A percentile compares a stretch with the other conserved stretches of the same genome.
These are phyloP conservation scores for Apis florea DNA, from an alignment of 1,140 invertebrate species.

Conservation along the genomic window DNA sequence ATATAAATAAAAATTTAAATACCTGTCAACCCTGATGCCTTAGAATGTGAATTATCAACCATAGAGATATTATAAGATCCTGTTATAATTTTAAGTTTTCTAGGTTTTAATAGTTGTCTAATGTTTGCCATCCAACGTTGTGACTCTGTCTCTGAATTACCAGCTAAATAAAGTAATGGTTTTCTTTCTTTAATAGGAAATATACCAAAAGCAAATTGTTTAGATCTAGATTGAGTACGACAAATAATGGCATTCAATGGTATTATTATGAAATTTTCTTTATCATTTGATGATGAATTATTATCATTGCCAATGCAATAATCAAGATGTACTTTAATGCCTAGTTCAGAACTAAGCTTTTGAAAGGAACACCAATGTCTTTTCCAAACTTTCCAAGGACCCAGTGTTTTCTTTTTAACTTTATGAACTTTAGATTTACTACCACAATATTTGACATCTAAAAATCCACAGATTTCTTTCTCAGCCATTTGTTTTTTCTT, in stretches of 20 bases:
- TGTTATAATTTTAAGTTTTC: slow-evolving; percentile 70
- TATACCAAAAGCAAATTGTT: slow-evolving; percentile 81
- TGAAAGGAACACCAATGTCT: slow-evolving; percentile 77
- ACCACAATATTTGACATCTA: slow-evolving; percentile 73
- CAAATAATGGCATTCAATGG: slow-evolving; percentile 77
- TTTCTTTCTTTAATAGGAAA: slow-evolving; percentile 79
- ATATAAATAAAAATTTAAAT: slow-evolving; percentile 29
- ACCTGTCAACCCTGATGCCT: slow-evolving; percentile 79
- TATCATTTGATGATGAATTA: slow-evolving; percentile 45
- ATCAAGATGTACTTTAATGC: slow-evolving; percentile 74
- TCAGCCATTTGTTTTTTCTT: slow-evolving; percentile 45
- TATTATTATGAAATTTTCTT: slow-evolving; percentile 71
- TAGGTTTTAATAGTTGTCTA: slow-evolving; percentile 78
- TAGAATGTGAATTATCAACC: slow-evolving; percentile 81
- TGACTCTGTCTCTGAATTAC: slow-evolving; percentile 80
- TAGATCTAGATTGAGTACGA: slow-evolving; percentile 81
- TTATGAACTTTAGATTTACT: slow-evolving; percentile 67
- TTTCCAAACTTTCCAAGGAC: slow-evolving; percentile 76
- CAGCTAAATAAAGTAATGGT: slow-evolving; percentile 80
- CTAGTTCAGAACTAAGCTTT: slow-evolving; percentile 67
- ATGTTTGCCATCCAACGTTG: slow-evolving; percentile 82
- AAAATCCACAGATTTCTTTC: slow-evolving; percentile 73
- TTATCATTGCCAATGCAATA: slow-evolving; percentile 51
- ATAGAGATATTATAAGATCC: slow-evolving; percentile 80
- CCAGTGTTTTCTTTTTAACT: slow-evolving; percentile 69